These are phyloP conservation scores for Coendou prehensilis DNA, from an alignment of 2,797 vertebrate genomes.

Conservation along the genomic window DNA sequence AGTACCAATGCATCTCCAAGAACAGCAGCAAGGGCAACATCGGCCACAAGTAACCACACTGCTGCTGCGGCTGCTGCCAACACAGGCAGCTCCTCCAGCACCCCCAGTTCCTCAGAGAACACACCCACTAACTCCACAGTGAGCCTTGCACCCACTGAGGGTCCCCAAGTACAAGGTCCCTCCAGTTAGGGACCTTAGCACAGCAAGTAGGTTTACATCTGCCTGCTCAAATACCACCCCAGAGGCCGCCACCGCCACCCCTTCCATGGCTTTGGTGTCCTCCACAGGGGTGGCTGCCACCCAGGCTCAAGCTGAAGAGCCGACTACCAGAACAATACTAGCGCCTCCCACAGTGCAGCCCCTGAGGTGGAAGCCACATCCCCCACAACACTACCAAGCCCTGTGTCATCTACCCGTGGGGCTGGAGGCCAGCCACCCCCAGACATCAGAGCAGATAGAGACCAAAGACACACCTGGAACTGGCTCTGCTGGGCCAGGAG, in stretches of 20 bases:
- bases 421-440: not conserved
- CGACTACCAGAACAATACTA: not conserved
- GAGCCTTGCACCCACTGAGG: no score
- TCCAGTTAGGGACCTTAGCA: not conserved
- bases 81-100: no score
- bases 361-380: not conserved
- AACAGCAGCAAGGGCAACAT: no score
- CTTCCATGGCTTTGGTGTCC: not conserved
- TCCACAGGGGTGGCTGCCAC: not conserved
- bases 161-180: no score
- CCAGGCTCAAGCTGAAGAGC: fast-evolving
- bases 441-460: not conserved
- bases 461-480: not conserved
- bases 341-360: fast-evolving
- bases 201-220: fast-evolving
- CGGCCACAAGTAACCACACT: no score
- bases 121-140: no score
- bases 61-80: no score
- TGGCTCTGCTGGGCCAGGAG: no score
- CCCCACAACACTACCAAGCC: not conserved
- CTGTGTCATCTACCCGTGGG: not conserved
- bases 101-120: fast-evolving
- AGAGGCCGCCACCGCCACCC: not conserved
- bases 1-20: fast-evolving
- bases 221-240: no score